Evolutionary conservation across 2,113 vertebrate species (phyloP), one percentile per base, ranked within the genome.

Genomic region (Cheirogaleus medius): DNA sequence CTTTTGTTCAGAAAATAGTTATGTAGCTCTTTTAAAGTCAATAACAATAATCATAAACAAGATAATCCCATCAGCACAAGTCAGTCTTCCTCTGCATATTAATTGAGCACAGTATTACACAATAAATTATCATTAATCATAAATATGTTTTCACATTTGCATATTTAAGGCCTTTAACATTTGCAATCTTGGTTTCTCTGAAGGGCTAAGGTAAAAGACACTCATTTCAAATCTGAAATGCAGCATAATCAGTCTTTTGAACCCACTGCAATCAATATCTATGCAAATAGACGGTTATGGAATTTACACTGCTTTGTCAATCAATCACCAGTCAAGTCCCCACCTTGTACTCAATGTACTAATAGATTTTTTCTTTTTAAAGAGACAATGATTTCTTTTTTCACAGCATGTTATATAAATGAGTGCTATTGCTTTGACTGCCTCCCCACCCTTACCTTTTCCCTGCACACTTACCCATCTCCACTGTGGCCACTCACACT

Each of bases 71-170:
- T 90, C 73, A 92, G 69, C 42, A 68, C 13, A 91, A 87, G 68
- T 64, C 63, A 81, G n/a, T 73, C 69, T 97, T 88, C 54, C 44
- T 91, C 80, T 90, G 78, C 60, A 87, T 95, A 92, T 87, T 97
- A 97, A 97, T 92, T 97, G 94, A 94, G 78, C n/a, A 90, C 32
- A 68, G 69, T 91, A 93, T 95, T 97, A 49, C 29, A 95, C 80
- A 97, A 97, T 97, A 97, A 94, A 94, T 96, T 96, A 91, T 81
- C 83, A 81, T 94, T 97, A 95, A 97, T 94, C 69, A 68, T 93
- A 96, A 95, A 87, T 96, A 77, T 20, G 10, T 95, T 94, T 97
- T 94, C 63, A 77, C 27, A 91, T 77, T 74, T 96, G 94, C 56
- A 94, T 96, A 95, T 91, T 95, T 97, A 97, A 96, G 82, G 76